Conservation (phyloP, 2,797 vertebrate genomes). For the Pangasius macronema region DNA sequence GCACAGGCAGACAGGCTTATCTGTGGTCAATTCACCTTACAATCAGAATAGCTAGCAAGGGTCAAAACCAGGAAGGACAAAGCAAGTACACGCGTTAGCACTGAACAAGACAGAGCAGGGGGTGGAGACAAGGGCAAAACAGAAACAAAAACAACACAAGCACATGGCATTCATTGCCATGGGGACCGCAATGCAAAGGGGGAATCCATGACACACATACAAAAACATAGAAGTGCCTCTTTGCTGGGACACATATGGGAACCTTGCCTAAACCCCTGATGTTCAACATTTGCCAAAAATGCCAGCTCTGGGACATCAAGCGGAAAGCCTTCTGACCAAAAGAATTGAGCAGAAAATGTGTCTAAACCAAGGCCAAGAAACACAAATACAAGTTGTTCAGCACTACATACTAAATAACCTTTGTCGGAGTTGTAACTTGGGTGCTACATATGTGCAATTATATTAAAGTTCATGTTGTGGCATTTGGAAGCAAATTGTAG, state of each 20-base stretch:
- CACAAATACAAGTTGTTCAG: neutral
- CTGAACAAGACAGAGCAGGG: neutral
- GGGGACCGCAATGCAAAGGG: neutral
- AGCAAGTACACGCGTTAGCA: neutral
- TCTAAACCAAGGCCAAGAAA: neutral
- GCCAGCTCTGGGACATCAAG: neutral
- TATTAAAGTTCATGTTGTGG: conserved; percentile 18
- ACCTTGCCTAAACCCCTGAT: neutral
- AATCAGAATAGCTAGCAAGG: neutral
- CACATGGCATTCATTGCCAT: neutral
- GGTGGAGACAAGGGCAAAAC: neutral
- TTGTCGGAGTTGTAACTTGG: neutral
- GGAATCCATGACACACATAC: neutral
- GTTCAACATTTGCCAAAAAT: conserved; percentile 16
- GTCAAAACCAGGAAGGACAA: neutral
- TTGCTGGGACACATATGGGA: neutral
- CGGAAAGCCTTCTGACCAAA: neutral
- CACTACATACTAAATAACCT: neutral
- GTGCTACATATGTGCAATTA: conserved; percentile 22
- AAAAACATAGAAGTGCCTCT: neutral
- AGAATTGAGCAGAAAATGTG: neutral
- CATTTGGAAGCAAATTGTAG: conserved; percentile 30
- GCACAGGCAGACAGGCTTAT: neutral
- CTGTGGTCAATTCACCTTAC: neutral
- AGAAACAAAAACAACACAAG: conserved; percentile 7